Evolutionary conservation across 30 jellyfish, hydroid and myxozoan species (phyloP), one percentile per base, ranked within the genome.

Genomic region (Aurelia coerulea): DNA sequence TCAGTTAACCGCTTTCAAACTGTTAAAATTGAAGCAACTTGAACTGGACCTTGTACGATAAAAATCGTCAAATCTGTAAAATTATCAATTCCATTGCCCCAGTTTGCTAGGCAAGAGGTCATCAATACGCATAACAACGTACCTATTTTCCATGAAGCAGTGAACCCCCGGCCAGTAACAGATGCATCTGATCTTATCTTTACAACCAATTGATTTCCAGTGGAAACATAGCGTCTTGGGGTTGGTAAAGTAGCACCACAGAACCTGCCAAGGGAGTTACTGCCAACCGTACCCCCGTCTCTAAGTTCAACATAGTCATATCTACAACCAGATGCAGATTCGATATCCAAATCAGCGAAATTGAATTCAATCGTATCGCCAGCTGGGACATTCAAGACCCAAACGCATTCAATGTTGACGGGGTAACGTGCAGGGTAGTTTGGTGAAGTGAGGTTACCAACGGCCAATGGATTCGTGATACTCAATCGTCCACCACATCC

Each of bases 121-220:
- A 46, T 46, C 56, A 4, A 46, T 9, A 2, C 0, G 56, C 15
- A 46, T 7, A 4, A 46, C 4, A 10, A 58, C 91, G 39, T 9
- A 88, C 96, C 96, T 16, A 88, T 88, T 49, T 74, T 88, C 96
- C 96, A 88, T 2, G 96, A 56, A 4, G 96, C 96, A 67, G 81
- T 78, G 74, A 88, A 88, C 11, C 97, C 97, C 62, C 88, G 74
- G 13, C 92, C 92, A 72, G 81, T 77, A 3, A 62, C 69, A 49
- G 87, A 65, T 2, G 69, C 33, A 79, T 91, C 97, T 16, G 96
- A 76, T 54, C 86, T 73, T 12, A 84, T 74, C 58, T 81, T 72
- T 5, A 91, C 93, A 42, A 78, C 54, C 70, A 85, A 78, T 54
- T 91, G 96, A 73, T 78, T 78, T 35, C 96, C 93, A 12, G 92